Conservation (phyloP, 2,113 vertebrate species). For the Zeus faber region DNA sequence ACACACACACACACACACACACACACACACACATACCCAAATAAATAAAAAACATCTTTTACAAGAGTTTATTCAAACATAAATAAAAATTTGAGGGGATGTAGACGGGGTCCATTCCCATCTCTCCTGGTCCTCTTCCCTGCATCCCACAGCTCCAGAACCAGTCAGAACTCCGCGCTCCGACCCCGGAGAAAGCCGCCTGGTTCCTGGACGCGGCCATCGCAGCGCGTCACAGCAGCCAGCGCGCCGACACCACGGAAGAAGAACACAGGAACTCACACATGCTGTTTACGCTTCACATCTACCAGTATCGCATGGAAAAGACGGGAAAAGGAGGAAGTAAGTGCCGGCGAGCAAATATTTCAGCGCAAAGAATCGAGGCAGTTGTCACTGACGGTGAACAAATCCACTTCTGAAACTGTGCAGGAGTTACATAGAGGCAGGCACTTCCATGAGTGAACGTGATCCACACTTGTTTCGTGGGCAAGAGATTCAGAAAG, state of each 20-base stretch:
- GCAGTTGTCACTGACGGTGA: no score
- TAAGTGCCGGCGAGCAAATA: conserved; percentile 75
- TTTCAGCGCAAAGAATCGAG: no score
- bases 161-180: conserved; percentile 93
- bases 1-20: not conserved
- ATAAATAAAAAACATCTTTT: not conserved
- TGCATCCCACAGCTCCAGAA: conserved; percentile 86
- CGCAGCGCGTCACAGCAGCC: conserved; percentile 84
- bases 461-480: no score
- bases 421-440: no score
- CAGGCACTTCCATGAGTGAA: no score
- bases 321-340: conserved; percentile 95
- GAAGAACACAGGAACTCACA: conserved; percentile 95
- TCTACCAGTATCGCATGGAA: conserved; percentile 99
- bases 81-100: no score
- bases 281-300: conserved; percentile 97
- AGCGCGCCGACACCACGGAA: conserved; percentile 78
- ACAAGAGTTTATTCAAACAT: no score
- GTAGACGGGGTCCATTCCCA: no score
- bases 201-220: conserved; percentile 95
- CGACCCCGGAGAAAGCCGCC: conserved; percentile 92
- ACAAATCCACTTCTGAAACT: no score
- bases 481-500: no score
- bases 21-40: not conserved
- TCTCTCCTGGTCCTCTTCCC: no score